Percentiles rank a stretch among this genome's conserved stretches.
Conservation (phyloP, 2,888 invertebrate species). For the Harmothoe impar region DNA sequence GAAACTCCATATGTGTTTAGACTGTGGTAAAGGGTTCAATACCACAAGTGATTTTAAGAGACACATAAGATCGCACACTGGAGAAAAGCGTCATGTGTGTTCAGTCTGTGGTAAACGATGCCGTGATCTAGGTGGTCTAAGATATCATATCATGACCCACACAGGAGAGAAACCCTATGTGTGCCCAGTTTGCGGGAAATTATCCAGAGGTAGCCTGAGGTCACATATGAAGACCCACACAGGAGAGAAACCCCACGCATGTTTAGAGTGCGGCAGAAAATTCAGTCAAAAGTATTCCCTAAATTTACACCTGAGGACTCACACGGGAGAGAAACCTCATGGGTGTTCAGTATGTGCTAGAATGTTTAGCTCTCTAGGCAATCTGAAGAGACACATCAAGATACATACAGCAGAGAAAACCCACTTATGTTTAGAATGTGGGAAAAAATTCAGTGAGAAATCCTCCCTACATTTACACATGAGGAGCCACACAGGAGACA, state of each 20-base stretch:
- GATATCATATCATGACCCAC: background rate
- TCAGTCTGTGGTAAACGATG: background rate
- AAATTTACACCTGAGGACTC: background rate
- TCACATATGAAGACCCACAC: background rate
- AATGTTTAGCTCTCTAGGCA: background rate
- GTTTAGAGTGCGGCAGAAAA: background rate
- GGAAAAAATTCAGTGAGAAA: background rate
- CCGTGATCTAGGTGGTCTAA: background rate
- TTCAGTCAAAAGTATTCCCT: background rate
- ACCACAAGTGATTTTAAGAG: background rate
- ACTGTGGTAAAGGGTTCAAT: too few relatives aligned
- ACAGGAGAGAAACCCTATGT: slow-evolving; percentile 1
- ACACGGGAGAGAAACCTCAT: slow-evolving; percentile 21
- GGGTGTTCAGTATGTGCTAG: slow-evolving; percentile 16
- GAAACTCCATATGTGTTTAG: too few relatives aligned
- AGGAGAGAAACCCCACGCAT: background rate
- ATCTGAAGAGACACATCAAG: background rate
- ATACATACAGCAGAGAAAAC: slow-evolving; percentile 28
- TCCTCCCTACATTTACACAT: background rate
- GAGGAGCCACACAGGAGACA: background rate
- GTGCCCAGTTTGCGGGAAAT: background rate
- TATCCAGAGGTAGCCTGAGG: background rate
- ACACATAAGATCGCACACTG: background rate
- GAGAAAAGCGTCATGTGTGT: slow-evolving; percentile 30
- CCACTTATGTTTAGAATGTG: slow-evolving; percentile 28